Evolutionary conservation across 2,797 vertebrate genomes (phyloP).

Genomic region (Mus spretus): DNA sequence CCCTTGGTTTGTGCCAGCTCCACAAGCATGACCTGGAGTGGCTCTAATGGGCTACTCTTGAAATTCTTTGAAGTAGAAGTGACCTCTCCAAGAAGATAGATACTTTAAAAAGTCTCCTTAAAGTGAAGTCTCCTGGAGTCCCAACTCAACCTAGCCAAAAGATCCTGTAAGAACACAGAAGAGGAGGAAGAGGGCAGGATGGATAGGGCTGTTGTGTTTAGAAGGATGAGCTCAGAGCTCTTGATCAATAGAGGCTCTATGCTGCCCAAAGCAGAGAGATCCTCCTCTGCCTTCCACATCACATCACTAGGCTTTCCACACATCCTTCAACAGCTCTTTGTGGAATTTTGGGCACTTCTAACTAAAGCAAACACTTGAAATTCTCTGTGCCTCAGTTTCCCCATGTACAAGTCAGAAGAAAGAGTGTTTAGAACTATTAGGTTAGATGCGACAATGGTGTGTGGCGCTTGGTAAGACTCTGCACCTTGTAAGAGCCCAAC

Average conservation of each 20-base stretch:
- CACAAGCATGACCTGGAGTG: background rate
- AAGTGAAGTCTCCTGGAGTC: constrained; percentile 42
- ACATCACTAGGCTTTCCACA: background rate
- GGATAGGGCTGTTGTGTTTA: background rate
- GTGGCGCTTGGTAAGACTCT: background rate
- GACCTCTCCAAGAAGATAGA: constrained; percentile 57
- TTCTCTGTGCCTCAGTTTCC: constrained; percentile 19
- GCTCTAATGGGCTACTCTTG: background rate
- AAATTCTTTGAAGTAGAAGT: constrained; percentile 57
- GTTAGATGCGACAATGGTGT: constrained; percentile 14
- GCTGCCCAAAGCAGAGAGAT: background rate
- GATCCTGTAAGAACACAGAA: constrained; percentile 11
- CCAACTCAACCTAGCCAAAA: background rate
- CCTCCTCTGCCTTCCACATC: background rate
- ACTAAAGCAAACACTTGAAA: background rate
- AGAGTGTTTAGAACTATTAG: background rate
- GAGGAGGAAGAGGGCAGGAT: background rate
- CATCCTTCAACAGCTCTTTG: background rate
- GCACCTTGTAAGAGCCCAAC: background rate
- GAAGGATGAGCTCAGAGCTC: background rate
- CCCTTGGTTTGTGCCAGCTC: background rate
- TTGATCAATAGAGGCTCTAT: background rate
- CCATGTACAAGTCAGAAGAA: background rate
- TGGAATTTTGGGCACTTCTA: background rate
- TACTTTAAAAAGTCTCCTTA: constrained; percentile 24